These are phyloP conservation scores for Doris montereyensis DNA, from an alignment of 2,888 invertebrate species.

Conservation along the genomic window DNA sequence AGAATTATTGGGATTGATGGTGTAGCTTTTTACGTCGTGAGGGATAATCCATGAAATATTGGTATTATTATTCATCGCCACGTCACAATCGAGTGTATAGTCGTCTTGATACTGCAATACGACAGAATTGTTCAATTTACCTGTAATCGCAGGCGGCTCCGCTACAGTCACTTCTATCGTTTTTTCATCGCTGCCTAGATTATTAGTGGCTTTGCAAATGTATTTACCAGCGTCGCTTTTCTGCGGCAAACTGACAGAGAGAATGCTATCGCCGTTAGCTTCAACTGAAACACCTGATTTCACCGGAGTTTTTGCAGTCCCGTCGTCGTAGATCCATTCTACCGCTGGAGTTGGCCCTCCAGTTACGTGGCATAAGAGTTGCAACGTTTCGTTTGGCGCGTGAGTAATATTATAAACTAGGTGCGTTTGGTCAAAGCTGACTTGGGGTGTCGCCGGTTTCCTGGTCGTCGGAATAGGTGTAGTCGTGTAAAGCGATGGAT, in stretches of 20 bases:
- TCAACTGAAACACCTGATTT: background rate
- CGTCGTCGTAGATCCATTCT: conserved; percentile 6
- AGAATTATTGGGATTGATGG: conserved; percentile 1
- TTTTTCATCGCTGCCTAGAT: background rate
- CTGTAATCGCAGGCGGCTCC: background rate
- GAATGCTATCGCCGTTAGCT: conserved; percentile 13
- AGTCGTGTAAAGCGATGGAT: conserved; percentile 16
- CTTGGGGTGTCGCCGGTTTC: background rate
- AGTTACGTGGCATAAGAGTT: conserved; percentile 8
- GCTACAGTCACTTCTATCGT: background rate
- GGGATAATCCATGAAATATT: background rate
- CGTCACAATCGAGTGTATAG: background rate
- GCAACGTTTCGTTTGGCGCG: conserved; percentile 4
- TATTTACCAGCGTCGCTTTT: background rate
- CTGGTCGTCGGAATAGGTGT: conserved; percentile 21
- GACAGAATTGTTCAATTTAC: background rate
- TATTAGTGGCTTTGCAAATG: conserved; percentile 11
- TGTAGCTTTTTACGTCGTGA: conserved; percentile 10
- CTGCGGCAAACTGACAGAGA: background rate
- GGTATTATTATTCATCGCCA: background rate
- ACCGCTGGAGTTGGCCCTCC: conserved; percentile 16
- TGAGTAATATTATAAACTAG: conserved; percentile 15
- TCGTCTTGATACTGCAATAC: background rate
- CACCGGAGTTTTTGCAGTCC: background rate
- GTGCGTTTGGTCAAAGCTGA: background rate